phyloP scores from a whole-genome alignment of 2,113 vertebrate genomes.

The Epinephelus cyanopodus region DNA sequence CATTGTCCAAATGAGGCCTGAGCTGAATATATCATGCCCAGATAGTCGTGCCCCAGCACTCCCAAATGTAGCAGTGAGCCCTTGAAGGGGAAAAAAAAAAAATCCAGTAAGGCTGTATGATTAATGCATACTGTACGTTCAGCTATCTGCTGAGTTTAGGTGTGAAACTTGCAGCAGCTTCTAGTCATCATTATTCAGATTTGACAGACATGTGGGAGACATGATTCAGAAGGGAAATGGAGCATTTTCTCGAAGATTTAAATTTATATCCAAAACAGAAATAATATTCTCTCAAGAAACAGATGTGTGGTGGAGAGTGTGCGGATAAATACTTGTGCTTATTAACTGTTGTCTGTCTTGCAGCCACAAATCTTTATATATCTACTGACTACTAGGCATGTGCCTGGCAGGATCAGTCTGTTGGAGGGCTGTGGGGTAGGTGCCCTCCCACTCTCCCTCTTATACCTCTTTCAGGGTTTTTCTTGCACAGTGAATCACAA shows the following conservation, averaged over 20 bases:
- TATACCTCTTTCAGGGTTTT: no score
- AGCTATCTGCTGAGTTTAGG: neutral
- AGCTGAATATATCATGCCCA: neutral
- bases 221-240: neutral
- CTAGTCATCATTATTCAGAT: constrained; percentile 6
- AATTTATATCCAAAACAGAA: neutral
- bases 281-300: neutral
- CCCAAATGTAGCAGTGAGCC: neutral
- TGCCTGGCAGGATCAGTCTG: neutral
- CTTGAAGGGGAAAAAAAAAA: neutral
- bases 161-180: constrained; percentile 8
- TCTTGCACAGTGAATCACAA: no score
- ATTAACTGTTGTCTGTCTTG: neutral
- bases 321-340: neutral
- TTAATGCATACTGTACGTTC: neutral
- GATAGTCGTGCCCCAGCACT: neutral
- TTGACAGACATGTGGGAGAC: constrained; percentile 3
- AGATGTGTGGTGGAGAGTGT: neutral
- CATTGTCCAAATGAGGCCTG: constrained; percentile 21
- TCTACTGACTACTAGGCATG: neutral
- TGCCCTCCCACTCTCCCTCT: neutral
- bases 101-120: neutral
- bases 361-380: neutral
- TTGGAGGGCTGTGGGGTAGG: neutral
- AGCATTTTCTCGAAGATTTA: neutral